phyloP scores from a whole-genome alignment of 92 coral and sea anemone genomes.

The Anthopleura xanthogrammica region DNA sequence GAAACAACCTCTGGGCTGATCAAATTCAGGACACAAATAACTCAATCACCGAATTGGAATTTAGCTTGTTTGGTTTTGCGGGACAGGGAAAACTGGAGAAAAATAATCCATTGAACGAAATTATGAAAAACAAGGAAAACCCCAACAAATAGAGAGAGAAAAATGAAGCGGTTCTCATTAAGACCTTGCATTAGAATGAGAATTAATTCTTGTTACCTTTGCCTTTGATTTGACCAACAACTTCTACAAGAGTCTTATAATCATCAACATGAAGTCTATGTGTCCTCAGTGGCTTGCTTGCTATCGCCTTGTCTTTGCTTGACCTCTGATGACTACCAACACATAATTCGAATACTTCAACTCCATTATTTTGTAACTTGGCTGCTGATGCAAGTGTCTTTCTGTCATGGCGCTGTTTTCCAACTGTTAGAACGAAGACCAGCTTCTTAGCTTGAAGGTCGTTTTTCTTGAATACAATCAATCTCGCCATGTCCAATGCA shows the following conservation, averaged over 20 bases:
- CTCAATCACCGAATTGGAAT: no score
- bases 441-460: conserved; percentile 12
- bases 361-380: conserved; percentile 21
- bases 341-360: conserved; percentile 30
- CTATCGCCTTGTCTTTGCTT: conserved; percentile 13
- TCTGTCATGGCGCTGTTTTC: background rate
- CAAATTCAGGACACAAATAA: no score
- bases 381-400: conserved; percentile 1
- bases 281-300: conserved; percentile 33
- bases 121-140: no score
- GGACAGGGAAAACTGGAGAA: no score
- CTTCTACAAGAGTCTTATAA: conserved; percentile 32
- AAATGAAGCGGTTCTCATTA: background rate
- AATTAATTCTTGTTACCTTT: conserved; percentile 26
- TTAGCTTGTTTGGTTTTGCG: no score
- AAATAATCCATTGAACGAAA: no score
- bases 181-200: background rate
- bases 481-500: conserved; percentile 22
- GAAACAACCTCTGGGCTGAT: no score
- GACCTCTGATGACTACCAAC: conserved; percentile 27
- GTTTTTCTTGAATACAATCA: conserved; percentile 8
- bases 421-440: conserved; percentile 13
- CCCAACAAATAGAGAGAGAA: no score
- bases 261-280: conserved; percentile 34
- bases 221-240: conserved; percentile 35